Base-by-base conservation (phyloP, 2,113 vertebrate species). In the Alethe diademata region DNA sequence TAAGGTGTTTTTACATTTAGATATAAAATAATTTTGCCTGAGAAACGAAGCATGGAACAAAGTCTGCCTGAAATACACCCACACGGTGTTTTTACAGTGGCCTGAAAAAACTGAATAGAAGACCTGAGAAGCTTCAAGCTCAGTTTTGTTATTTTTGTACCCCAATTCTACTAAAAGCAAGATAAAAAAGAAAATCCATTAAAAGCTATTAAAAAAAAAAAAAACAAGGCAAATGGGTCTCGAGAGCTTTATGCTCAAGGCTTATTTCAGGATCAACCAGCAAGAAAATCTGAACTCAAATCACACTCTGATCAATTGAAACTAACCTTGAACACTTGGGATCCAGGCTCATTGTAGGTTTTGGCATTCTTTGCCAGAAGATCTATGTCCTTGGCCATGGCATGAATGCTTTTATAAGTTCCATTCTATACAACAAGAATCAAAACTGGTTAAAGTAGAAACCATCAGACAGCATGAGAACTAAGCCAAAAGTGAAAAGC, bases 281-380 rank as follows among this genome's bases (percentile, higher is more conserved):
- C 36, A 93, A 42, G 35, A 66, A 67, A 90, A 74, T n/a, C 8
- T 38, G 53, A 87, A 60, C 36, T 47, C 6, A 65, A 64, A 87
- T 33, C 22, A 54, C 85, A 57, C 31, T 13, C 20, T 13, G 48
- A 84, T 47, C n/a, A 87, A 64, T 20, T 38, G 76, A 78, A 97
- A 97, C 97, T 96, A 92, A 99, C 99, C 99, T 99, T 99, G 93
- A 99, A 99, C 35, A 99, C 99, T 97, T 99, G 99, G 38, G 99
- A 99, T 86, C 99, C 99, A 69, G 99, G 99, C 74, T 99, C 99
- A 90, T 99, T 99, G 82, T 99, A 99, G 13, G 98, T 99, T 98
- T 99, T 99, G 95, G 99, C 99, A 97, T 99, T 99, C 98, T 99
- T 99, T 93, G 98, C 99, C 88, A 99, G 97, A 61, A 99, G 97